Percentiles rank a stretch among this genome's conserved stretches.
Evolutionary conservation across 2,888 invertebrate species (phyloP).

Genomic region (Idaea straminata): DNA sequence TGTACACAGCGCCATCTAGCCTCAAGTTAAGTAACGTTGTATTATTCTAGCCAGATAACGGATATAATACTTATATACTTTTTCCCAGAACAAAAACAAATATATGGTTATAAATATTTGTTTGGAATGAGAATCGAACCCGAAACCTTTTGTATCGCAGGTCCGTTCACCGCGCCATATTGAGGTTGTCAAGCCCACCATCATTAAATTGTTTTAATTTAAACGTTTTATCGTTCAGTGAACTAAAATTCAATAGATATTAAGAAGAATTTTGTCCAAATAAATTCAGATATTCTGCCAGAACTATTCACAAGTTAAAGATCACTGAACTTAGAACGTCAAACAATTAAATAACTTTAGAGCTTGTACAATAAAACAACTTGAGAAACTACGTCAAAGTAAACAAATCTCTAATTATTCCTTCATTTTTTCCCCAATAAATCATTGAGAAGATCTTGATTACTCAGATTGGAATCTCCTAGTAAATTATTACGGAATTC

Average conservation of each 20-base stretch:
- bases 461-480: constrained; percentile 62
- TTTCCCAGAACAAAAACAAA: too few species aligned
- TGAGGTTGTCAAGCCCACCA: too few species aligned
- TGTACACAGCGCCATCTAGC: too few species aligned
- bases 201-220: not conserved
- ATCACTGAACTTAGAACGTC: not conserved
- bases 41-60: too few species aligned
- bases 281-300: not conserved
- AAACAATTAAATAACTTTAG: not conserved
- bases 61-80: too few species aligned
- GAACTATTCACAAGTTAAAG: not conserved
- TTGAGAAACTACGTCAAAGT: not conserved
- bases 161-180: too few species aligned
- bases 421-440: constrained; percentile 69
- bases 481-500: constrained; percentile 50
- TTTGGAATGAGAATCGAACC: too few species aligned
- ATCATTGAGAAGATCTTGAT: constrained; percentile 68
- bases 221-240: not conserved
- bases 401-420: not conserved
- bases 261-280: not conserved
- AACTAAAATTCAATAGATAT: not conserved
- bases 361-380: not conserved
- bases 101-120: too few species aligned
- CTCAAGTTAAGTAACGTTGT: too few species aligned
- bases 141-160: too few species aligned